These are phyloP conservation scores for Darevskia mixta DNA, from an alignment of 2,797 vertebrate genomes.

Conservation along the genomic window DNA sequence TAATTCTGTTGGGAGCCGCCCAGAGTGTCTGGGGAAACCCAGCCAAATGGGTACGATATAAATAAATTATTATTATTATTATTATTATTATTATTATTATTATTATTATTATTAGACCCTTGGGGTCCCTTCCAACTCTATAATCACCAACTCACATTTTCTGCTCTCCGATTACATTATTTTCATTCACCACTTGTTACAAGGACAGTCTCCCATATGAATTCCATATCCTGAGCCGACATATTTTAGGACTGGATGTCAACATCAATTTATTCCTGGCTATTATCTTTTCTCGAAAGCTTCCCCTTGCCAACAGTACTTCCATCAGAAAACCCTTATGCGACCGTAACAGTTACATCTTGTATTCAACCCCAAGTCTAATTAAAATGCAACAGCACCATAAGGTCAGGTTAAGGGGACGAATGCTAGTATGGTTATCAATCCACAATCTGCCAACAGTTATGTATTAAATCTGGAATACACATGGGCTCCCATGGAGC, in stretches of 20 bases:
- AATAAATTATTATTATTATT: too few species aligned
- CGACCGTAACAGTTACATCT: background rate
- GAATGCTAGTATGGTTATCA: background rate
- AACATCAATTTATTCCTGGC: background rate
- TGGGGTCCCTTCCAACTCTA: too few species aligned
- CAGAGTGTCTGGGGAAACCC: too few species aligned
- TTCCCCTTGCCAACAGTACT: background rate
- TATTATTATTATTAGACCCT: too few species aligned
- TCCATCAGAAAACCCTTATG: background rate
- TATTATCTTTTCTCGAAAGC: background rate
- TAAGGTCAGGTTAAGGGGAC: background rate
- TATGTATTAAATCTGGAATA: background rate
- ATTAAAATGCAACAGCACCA: background rate
- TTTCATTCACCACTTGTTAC: constrained; percentile 4
- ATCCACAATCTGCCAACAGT: background rate
- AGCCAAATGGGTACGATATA: too few species aligned
- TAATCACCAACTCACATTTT: background rate
- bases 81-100: too few species aligned
- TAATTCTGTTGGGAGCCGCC: too few species aligned
- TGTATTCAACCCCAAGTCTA: background rate
- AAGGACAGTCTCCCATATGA: background rate
- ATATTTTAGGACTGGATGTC: background rate
- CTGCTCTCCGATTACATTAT: background rate
- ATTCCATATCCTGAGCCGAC: background rate
- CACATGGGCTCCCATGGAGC: background rate